Conservation (phyloP, 1,140 invertebrate genomes). For the Phymastichus coffea region DNA sequence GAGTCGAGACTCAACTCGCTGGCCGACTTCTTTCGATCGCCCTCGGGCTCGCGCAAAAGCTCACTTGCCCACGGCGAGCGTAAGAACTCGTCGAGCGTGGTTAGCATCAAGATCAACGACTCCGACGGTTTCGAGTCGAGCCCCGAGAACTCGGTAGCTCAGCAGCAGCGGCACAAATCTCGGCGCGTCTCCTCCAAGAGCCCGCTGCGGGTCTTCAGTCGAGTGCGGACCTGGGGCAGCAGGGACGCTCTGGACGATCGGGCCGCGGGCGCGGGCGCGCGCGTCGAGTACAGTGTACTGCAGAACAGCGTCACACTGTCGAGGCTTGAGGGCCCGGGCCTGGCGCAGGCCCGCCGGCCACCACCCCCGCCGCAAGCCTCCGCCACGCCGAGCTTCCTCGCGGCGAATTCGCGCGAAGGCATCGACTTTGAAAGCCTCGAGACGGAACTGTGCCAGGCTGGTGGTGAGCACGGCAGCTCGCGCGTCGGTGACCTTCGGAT, state of each 20-base stretch:
- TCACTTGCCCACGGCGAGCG: constrained; percentile 40
- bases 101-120: constrained; percentile 43
- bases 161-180: constrained; percentile 43
- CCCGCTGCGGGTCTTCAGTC: constrained; percentile 48
- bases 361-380: background rate
- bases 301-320: constrained; percentile 31
- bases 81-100: constrained; percentile 38
- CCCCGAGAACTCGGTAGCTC: constrained; percentile 45
- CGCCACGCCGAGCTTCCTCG: constrained; percentile 43
- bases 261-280: constrained; percentile 22
- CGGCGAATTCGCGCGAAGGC: constrained; percentile 50
- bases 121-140: constrained; percentile 46
- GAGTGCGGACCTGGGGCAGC: constrained; percentile 49
- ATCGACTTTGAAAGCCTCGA: constrained; percentile 53
- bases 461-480: constrained; percentile 39
- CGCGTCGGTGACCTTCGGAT: background rate
- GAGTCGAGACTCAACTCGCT: constrained; percentile 49
- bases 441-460: constrained; percentile 45
- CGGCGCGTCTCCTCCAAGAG: constrained; percentile 51
- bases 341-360: too few relatives aligned
- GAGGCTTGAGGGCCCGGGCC: constrained; percentile 17
- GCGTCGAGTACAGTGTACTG: constrained; percentile 43
- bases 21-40: constrained; percentile 53
- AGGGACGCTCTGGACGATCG: constrained; percentile 47
- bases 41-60: constrained; percentile 51